phyloP scores from a whole-genome alignment of 30 jellyfish, hydroid and myxozoan genomes.

The Pseudorhiza aurosa region DNA sequence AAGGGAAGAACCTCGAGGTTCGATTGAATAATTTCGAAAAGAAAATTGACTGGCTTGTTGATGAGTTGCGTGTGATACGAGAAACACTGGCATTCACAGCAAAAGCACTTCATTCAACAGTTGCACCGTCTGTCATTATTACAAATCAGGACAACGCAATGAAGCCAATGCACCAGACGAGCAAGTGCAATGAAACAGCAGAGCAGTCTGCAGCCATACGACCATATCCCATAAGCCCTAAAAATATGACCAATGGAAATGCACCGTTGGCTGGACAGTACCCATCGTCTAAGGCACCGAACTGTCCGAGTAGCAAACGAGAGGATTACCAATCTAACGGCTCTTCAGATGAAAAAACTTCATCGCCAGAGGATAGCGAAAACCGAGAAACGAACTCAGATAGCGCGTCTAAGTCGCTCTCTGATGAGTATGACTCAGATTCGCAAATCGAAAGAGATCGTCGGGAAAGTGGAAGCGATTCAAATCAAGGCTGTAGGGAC shows the following conservation, averaged over 20 bases:
- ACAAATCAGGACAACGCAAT: background rate
- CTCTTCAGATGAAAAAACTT: conserved; percentile 20
- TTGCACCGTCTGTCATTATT: background rate
- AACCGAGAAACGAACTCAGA: conserved; percentile 36
- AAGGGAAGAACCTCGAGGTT: conserved; percentile 4
- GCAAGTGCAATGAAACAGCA: background rate
- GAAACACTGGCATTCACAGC: conserved; percentile 38
- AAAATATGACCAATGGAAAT: background rate
- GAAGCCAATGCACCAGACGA: background rate
- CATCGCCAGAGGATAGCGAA: conserved; percentile 12
- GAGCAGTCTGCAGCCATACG: background rate
- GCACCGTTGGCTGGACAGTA: background rate
- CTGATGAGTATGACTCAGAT: conserved; percentile 35
- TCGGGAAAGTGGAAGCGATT: conserved; percentile 21
- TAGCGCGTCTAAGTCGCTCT: conserved; percentile 27
- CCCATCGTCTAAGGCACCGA: background rate
- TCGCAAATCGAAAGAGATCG: conserved; percentile 9
- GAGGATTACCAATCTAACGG: conserved; percentile 17
- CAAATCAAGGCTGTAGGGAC: conserved; percentile 11
- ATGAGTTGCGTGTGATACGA: conserved; percentile 46
- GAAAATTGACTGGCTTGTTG: conserved; percentile 48
- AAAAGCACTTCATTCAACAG: background rate
- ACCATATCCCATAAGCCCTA: background rate
- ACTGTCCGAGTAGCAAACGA: background rate
- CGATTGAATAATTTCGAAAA: conserved; percentile 36